Conservation (phyloP, 2,888 invertebrate species). For the Spodoptera exigua region DNA sequence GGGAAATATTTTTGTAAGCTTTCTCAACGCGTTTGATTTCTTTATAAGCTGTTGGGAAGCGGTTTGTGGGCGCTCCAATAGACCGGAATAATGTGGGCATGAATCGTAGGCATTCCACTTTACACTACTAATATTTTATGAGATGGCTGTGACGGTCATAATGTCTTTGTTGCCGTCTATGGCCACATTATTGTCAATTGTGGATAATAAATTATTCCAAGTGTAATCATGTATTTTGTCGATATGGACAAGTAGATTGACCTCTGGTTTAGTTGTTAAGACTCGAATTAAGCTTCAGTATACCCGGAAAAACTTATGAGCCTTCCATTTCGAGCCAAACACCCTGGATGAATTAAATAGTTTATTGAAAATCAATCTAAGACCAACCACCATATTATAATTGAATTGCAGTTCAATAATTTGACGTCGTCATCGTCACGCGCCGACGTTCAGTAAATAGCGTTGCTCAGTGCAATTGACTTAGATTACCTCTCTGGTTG, state of each 20-base stretch:
- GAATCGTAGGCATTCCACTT: conserved; percentile 3
- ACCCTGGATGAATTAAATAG: too few species aligned
- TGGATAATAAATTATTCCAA: too few species aligned
- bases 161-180: background rate
- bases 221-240: background rate
- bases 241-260: background rate
- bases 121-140: background rate
- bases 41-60: conserved; percentile 15
- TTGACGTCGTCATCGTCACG: background rate
- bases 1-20: conserved; percentile 6
- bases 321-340: too few species aligned
- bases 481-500: conserved; percentile 9
- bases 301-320: too few species aligned
- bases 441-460: background rate
- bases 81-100: conserved; percentile 1
- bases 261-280: background rate
- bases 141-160: background rate
- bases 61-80: background rate
- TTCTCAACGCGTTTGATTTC: background rate
- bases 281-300: too few species aligned
- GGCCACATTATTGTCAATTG: background rate
- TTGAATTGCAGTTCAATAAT: conserved; percentile 8
- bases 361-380: too few species aligned
- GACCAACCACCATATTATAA: too few species aligned
- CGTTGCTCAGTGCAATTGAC: conserved; percentile 7